phyloP scores from a whole-genome alignment of 2,888 invertebrate genomes.

The Brenthis hecate region DNA sequence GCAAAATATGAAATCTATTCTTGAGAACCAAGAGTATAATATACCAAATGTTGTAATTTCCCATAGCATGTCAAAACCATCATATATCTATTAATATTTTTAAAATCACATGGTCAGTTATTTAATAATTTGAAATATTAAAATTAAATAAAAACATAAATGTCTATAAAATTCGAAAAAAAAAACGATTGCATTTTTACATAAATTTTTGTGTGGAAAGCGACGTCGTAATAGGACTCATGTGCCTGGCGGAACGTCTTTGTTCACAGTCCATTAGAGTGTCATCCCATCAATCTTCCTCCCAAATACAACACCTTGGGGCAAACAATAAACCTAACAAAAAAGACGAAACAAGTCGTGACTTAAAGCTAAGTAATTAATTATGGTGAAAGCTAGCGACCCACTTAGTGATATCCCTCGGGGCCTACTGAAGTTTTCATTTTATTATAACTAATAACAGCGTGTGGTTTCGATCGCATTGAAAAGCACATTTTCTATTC shows the following conservation, averaged over 20 bases:
- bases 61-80: too few species aligned
- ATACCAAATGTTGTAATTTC: too few species aligned
- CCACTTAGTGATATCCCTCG: conserved; percentile 16
- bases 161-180: too few species aligned
- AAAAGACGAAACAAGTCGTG: conserved; percentile 20
- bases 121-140: too few species aligned
- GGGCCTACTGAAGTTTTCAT: conserved; percentile 10
- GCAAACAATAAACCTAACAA: conserved; percentile 7
- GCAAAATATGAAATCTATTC: too few species aligned
- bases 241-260: conserved; percentile 2
- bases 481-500: too few species aligned
- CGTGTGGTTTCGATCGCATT: neutral
- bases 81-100: too few species aligned
- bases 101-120: too few species aligned
- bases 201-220: neutral
- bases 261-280: conserved; percentile 3
- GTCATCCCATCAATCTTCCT: conserved; percentile 5
- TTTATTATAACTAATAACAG: conserved; percentile 18
- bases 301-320: conserved; percentile 4
- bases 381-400: conserved; percentile 26
- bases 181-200: too few species aligned
- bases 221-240: neutral
- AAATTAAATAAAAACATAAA: too few species aligned
- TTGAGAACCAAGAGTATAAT: too few species aligned
- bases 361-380: conserved; percentile 25